Percentiles rank a stretch among this genome's conserved stretches.
These are phyloP conservation scores for Leptopilina myrica DNA, from an alignment of 2,888 invertebrate genomes.

Conservation along the genomic window DNA sequence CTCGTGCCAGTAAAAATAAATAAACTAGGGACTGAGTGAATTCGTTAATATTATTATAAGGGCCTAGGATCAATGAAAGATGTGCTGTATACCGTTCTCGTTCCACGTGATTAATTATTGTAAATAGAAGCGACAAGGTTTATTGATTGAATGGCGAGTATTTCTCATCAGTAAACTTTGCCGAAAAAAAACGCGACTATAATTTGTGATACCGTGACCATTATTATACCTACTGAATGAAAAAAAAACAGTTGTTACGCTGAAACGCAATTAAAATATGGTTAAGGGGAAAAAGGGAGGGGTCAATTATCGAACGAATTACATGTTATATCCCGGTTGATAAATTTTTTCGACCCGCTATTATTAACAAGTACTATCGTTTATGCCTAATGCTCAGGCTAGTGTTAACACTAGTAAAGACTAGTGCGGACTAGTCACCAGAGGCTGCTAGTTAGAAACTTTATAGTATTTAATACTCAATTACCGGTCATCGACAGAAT, in stretches of 20 bases:
- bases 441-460: conserved; percentile 73
- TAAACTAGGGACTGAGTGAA: conserved; percentile 14
- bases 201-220: conserved; percentile 41
- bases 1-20: conserved; percentile 1
- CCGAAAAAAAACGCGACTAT: conserved; percentile 23
- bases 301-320: conserved; percentile 41
- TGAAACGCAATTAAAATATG: conserved; percentile 39
- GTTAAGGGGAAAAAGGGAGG: conserved; percentile 38
- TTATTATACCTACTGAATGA: conserved; percentile 29
- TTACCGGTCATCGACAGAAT: conserved; percentile 24
- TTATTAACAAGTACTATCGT: conserved; percentile 45
- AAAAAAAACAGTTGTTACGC: conserved; percentile 30
- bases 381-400: conserved; percentile 72
- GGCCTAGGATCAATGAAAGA: neutral
- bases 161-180: conserved; percentile 30
- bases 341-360: conserved; percentile 34
- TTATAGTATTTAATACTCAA: conserved; percentile 65
- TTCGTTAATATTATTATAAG: conserved; percentile 32
- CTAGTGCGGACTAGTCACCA: conserved; percentile 72
- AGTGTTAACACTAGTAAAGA: conserved; percentile 70
- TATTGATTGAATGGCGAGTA: conserved; percentile 39
- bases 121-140: conserved; percentile 38
- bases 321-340: conserved; percentile 41
- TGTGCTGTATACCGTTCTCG: conserved; percentile 19
- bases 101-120: conserved; percentile 36